These are phyloP conservation scores for Lates calcarifer DNA, from an alignment of 2,113 vertebrate species.

Conservation along the genomic window DNA sequence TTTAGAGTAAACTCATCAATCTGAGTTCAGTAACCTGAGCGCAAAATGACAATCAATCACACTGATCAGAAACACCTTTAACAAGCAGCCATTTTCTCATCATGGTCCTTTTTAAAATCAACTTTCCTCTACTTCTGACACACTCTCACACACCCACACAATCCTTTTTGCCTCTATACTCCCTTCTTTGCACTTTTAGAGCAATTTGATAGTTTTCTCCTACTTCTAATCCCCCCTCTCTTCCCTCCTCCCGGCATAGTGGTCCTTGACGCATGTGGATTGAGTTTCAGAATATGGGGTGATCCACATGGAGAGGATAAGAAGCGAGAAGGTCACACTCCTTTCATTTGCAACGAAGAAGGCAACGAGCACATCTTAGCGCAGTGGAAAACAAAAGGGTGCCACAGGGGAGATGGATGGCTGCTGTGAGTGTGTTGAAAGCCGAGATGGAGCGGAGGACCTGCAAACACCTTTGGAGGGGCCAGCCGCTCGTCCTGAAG, in stretches of 20 bases:
- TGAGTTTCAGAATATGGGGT: conserved; percentile 67
- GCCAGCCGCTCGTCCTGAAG: conserved; percentile 51
- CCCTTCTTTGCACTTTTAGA: conserved; percentile 8
- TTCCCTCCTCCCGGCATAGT: neutral
- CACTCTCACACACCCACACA: neutral
- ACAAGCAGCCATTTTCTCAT: conserved; percentile 20
- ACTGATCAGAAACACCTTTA: conserved; percentile 63
- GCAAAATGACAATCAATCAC: conserved; percentile 60
- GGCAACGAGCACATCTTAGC: conserved; percentile 62
- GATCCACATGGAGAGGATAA: conserved; percentile 64
- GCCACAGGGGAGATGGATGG: conserved; percentile 70
- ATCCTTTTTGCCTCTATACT: neutral
- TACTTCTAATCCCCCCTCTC: conserved; percentile 43
- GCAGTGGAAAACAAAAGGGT: conserved; percentile 68
- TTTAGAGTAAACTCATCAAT: conserved; percentile 59
- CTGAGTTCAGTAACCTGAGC: conserved; percentile 34
- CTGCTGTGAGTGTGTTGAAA: conserved; percentile 73
- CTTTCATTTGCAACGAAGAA: conserved; percentile 72
- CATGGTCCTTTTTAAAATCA: conserved; percentile 3
- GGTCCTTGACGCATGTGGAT: conserved; percentile 63
- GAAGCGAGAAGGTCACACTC: conserved; percentile 71
- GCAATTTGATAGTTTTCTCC: conserved; percentile 50
- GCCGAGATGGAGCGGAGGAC: conserved; percentile 63
- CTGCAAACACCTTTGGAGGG: conserved; percentile 52
- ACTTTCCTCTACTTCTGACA: conserved; percentile 5